phyloP scores from a whole-genome alignment of 2,888 invertebrate species.

The Prenolepis imparis region DNA sequence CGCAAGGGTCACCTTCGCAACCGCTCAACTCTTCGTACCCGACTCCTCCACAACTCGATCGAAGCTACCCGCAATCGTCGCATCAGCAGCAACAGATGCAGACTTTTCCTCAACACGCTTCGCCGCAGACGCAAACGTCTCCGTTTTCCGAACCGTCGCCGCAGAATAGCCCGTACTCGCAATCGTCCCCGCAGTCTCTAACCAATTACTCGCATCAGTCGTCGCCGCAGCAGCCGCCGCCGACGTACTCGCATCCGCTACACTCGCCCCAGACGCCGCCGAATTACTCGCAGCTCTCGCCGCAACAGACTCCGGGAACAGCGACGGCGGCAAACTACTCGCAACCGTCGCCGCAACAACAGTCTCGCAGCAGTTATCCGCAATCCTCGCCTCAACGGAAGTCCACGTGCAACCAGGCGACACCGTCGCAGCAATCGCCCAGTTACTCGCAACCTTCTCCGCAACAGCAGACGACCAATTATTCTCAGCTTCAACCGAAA shows the following conservation, averaged over 20 bases:
- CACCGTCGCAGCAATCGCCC: constrained; percentile 78
- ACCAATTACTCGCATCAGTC: constrained; percentile 85
- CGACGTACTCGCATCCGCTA: constrained; percentile 80
- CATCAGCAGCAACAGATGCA: constrained; percentile 75
- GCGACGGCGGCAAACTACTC: constrained; percentile 72
- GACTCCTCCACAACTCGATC: constrained; percentile 77
- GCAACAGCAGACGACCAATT: constrained; percentile 70
- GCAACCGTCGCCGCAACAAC: constrained; percentile 81
- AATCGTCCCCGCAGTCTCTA: constrained; percentile 79
- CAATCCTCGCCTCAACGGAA: constrained; percentile 54
- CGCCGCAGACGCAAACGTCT: constrained; percentile 84
- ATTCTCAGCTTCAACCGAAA: constrained; percentile 77
- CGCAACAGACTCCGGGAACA: constrained; percentile 84
- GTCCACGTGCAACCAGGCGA: not conserved
- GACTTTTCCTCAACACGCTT: constrained; percentile 75
- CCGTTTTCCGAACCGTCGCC: constrained; percentile 84
- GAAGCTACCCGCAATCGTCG: constrained; percentile 80
- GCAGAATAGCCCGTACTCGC: constrained; percentile 76
- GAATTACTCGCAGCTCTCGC: constrained; percentile 85
- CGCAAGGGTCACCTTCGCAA: constrained; percentile 82
- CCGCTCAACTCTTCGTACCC: constrained; percentile 73
- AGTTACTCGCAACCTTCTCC: constrained; percentile 76
- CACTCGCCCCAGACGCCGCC: constrained; percentile 85
- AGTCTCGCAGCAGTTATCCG: constrained; percentile 85
- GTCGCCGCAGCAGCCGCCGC: constrained; percentile 82